A percentile compares a stretch with the other conserved stretches of the same genome.
Evolutionary conservation across 2,888 invertebrate genomes (phyloP).

Genomic region (Limnephilus rhombicus): DNA sequence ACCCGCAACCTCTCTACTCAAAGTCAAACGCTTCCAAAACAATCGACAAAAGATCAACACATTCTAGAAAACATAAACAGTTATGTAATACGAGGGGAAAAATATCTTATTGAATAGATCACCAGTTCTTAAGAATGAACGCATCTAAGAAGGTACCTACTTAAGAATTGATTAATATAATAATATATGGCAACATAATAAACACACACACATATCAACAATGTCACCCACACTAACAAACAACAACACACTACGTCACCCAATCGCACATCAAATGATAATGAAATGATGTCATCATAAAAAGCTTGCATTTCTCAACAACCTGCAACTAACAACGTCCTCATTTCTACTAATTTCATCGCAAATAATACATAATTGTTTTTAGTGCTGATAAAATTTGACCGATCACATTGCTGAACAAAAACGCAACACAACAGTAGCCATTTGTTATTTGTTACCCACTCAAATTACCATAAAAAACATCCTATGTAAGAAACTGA

Average conservation of each 20-base stretch:
- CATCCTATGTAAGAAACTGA: neutral
- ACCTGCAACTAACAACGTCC: neutral
- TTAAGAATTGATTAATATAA: neutral
- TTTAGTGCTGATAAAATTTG: neutral
- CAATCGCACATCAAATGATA: neutral
- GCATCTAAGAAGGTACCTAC: neutral
- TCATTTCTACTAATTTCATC: neutral
- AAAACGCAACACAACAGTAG: slow-evolving; percentile 32
- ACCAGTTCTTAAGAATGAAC: neutral
- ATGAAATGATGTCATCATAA: slow-evolving; percentile 9
- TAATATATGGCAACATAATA: neutral
- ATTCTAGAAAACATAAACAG: neutral
- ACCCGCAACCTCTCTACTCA: neutral
- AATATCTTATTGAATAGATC: neutral
- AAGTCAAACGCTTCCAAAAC: neutral
- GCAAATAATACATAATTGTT: neutral
- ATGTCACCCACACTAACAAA: neutral
- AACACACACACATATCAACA: neutral
- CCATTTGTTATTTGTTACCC: neutral
- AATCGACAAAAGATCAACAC: neutral
- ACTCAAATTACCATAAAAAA: neutral
- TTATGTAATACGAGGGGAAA: neutral
- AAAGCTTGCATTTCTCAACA: neutral
- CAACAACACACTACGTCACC: neutral
- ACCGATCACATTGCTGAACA: neutral